Base-by-base conservation (phyloP, 2,797 vertebrate genomes). In the Thaleichthys pacificus region DNA sequence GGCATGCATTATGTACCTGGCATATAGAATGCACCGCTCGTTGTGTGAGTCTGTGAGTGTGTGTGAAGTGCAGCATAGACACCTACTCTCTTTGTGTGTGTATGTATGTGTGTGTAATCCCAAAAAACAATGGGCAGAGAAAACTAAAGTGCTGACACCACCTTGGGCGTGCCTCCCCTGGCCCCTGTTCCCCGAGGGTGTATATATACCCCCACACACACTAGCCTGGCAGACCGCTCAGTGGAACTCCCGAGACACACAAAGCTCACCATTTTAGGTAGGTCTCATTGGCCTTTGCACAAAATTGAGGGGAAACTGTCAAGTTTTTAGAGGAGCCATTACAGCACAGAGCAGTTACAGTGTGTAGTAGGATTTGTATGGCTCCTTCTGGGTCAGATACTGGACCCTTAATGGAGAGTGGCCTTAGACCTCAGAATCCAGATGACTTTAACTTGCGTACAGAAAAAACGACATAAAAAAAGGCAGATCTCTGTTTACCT, bases 121-220 rank as follows among this genome's bases (percentile, higher is more conserved):
- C 93, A 88, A 88, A 69, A 65, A 87, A 86, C 95, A 96, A 95
- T 92, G 92, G 86, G 12, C 42, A 86, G 79, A 87, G 91, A 87
- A 93, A 93, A 93, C 91, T 91, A 96, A 95, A 95, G 85, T 97
- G 97, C 97, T 98, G 97, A 98, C 96, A 65, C 80, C 89, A 87
- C 87, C 78, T 90, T 88, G 90, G 71, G 77, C 82, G 21, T 82
- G 87, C 85, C 79, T 73, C 77, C 73, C 21, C 42, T 81, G 77
- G 87, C 85, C 68, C 73, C 60, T 67, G 86, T 85, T 80, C 84
- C 83, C 81, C 77, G 72, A 11, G 51, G 72, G 90, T 93, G 94
- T 96, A 95, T 96, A 98, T 95, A 95, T 91, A 72, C 88, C 82
- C 91, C 89, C 84, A 77, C 77, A 77, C 57, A 70, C 85, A 76